Conservation (phyloP, 2,113 vertebrate species). For the Callopanchax toddi region DNA sequence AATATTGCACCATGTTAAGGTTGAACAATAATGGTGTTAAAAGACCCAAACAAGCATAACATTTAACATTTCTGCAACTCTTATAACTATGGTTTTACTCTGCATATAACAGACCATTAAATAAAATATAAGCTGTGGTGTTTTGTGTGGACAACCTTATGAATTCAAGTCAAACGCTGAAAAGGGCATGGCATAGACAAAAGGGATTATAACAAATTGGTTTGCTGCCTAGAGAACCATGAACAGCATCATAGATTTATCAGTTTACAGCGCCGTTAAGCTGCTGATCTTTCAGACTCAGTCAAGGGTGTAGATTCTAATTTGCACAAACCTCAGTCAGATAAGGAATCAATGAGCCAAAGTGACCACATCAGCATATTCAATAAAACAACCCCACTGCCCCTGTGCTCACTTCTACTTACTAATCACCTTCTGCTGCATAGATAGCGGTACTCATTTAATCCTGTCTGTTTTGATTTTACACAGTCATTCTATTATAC, state of each 20-base stretch:
- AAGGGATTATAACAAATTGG: neutral
- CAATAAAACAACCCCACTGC: neutral
- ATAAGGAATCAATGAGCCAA: constrained; percentile 7
- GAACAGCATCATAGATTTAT: neutral
- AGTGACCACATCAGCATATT: constrained; percentile 3
- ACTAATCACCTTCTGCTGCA: neutral
- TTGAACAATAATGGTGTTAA: too few relatives aligned
- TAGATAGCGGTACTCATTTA: neutral
- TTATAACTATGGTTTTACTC: neutral
- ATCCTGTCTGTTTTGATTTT: neutral
- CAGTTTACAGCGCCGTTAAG: neutral
- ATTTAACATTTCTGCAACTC: too few relatives aligned
- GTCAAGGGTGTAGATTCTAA: constrained; percentile 4
- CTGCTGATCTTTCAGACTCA: constrained; percentile 3
- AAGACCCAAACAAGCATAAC: too few relatives aligned
- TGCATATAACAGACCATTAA: neutral
- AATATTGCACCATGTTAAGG: too few relatives aligned
- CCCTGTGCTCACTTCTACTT: neutral
- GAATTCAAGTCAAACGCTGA: neutral
- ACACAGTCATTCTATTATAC: neutral
- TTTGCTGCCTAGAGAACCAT: neutral
- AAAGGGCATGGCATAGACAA: neutral
- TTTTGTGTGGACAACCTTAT: neutral
- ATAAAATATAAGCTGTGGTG: neutral
- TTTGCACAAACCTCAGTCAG: constrained; percentile 13